Conservation (phyloP, 1,140 invertebrate genomes). For the Laodelphax striatellus region DNA sequence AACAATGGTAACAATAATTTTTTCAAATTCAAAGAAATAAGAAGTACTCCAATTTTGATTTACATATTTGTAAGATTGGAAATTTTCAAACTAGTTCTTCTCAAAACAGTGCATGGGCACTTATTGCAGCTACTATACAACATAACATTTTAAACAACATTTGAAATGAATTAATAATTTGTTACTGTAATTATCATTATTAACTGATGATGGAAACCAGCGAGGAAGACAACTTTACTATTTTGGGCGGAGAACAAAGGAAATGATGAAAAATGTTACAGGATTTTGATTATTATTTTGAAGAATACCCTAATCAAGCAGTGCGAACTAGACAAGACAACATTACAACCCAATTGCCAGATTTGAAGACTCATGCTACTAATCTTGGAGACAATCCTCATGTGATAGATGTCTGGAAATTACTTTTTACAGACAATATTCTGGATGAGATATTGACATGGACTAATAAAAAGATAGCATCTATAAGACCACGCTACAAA, state of each 20-base stretch:
- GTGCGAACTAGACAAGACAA: background rate
- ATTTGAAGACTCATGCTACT: background rate
- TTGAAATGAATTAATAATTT: no score
- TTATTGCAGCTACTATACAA: no score
- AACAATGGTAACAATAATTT: no score
- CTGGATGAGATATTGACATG: slow-evolving; percentile 6
- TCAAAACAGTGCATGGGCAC: no score
- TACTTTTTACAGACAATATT: background rate
- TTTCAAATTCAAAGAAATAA: no score
- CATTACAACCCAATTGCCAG: slow-evolving; percentile 3
- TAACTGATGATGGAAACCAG: background rate
- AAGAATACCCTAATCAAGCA: background rate
- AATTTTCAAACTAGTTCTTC: no score
- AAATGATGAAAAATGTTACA: background rate
- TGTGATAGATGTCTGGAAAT: background rate
- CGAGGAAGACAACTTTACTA: background rate
- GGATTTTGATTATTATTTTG: background rate
- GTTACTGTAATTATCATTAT: no score
- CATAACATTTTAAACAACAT: no score
- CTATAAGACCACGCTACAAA: background rate
- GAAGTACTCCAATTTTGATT: no score
- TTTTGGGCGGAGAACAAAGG: background rate
- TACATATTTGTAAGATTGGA: no score
- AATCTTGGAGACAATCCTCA: background rate
- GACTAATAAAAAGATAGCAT: slow-evolving; percentile 4